Conservation (phyloP, 2,797 vertebrate genomes). For the Sphenopsis melanotis region DNA sequence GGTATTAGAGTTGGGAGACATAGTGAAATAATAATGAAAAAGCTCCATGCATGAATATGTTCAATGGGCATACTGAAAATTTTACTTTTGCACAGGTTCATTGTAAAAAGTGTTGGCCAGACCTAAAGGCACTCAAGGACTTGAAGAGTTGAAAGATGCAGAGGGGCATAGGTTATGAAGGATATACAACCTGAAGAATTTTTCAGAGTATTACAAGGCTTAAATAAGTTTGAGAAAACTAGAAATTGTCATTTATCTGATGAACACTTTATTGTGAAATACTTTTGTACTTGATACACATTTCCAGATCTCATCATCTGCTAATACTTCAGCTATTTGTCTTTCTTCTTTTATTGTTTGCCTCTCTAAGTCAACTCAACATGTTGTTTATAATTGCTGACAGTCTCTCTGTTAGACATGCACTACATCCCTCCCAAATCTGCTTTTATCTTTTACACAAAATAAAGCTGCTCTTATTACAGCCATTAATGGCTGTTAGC, state of each 20-base stretch:
- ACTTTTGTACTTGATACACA: neutral
- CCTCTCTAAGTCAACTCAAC: conserved; percentile 2
- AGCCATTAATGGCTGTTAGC: neutral
- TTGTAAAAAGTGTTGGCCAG: neutral
- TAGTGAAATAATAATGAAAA: neutral
- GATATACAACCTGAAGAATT: neutral
- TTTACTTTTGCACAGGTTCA: neutral
- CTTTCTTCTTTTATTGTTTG: conserved; percentile 11
- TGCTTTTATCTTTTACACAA: conserved; percentile 17
- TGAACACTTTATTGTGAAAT: neutral
- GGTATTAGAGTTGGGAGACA: neutral
- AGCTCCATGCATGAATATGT: neutral
- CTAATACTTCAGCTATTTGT: conserved; percentile 22
- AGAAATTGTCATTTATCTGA: neutral
- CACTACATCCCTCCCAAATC: neutral
- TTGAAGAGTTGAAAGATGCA: neutral
- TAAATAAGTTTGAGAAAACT: neutral
- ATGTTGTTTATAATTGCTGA: conserved; percentile 15
- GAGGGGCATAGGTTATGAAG: neutral
- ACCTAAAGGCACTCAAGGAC: neutral
- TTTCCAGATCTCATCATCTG: neutral
- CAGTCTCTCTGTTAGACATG: neutral
- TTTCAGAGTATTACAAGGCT: neutral
- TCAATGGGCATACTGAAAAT: neutral
- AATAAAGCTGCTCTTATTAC: conserved; percentile 19